Percentiles rank a stretch among this genome's conserved stretches.
Conservation (phyloP, 2,113 vertebrate genomes). For the Elephas maximus region DNA sequence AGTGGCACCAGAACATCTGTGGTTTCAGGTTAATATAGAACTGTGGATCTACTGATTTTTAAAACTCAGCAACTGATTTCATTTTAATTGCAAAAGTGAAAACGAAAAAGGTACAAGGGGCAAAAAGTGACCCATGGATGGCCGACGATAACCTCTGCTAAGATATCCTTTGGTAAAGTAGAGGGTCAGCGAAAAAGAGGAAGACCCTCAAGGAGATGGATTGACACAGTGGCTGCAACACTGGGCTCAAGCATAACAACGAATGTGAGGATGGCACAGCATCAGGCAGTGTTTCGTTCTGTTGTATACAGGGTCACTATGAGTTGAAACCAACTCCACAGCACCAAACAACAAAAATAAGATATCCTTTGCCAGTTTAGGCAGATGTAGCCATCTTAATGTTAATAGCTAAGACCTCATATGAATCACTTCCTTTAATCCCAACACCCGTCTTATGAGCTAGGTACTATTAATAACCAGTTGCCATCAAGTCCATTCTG, state of each 20-base stretch:
- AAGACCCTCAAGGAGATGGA: no score
- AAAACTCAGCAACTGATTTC: not conserved
- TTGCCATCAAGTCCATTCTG: not conserved
- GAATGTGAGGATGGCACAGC: no score
- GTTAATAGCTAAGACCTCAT: not conserved
- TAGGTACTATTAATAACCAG: not conserved
- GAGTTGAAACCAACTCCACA: no score
- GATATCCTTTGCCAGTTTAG: not conserved
- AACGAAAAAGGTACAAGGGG: not conserved
- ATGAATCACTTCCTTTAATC: not conserved
- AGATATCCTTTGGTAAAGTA: not conserved
- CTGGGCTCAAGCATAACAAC: no score
- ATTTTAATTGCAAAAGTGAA: slow-evolving; percentile 6
- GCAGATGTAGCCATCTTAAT: not conserved
- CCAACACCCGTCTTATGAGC: not conserved
- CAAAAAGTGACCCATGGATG: not conserved
- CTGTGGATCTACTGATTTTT: not conserved
- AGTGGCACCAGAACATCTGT: not conserved
- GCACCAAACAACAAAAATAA: no score
- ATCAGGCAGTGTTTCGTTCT: no score
- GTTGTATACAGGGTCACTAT: no score
- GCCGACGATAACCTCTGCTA: not conserved
- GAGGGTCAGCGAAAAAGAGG: no score
- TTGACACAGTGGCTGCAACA: no score
- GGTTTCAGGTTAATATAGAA: not conserved